Evolutionary conservation across 2,888 invertebrate species (phyloP).

Genomic region (Acleris laterana): DNA sequence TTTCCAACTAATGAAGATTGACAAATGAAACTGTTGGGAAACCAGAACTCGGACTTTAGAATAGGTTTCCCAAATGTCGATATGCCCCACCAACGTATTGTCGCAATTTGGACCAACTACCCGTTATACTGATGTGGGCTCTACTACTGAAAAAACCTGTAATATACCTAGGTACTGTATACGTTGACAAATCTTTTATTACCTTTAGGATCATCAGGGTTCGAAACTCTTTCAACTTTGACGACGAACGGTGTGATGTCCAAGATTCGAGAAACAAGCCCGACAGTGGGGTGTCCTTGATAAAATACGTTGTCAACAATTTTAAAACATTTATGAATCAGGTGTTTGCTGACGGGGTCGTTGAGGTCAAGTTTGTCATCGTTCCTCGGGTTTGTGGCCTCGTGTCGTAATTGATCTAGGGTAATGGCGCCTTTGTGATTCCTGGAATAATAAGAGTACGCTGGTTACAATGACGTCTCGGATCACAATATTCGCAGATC

Average conservation of each 20-base stretch:
- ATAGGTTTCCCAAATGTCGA: no score
- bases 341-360: conserved; percentile 85
- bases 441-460: conserved; percentile 41
- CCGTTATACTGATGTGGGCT: no score
- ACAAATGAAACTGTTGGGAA: no score
- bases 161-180: no score
- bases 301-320: conserved; percentile 72
- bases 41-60: no score
- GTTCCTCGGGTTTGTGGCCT: conserved; percentile 84
- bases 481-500: no score
- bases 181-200: neutral
- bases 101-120: no score
- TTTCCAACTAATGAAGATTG: no score
- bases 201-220: conserved; percentile 43
- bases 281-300: conserved; percentile 80
- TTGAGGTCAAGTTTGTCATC: conserved; percentile 75
- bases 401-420: conserved; percentile 84
- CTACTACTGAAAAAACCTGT: no score
- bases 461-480: no score
- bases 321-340: conserved; percentile 88
- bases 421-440: conserved; percentile 55
- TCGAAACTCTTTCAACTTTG: conserved; percentile 65
- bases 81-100: no score
- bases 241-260: conserved; percentile 91
- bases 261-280: conserved; percentile 89